Base-by-base conservation (phyloP, 2,113 vertebrate species). In the Nycticryphes semicollaris region DNA sequence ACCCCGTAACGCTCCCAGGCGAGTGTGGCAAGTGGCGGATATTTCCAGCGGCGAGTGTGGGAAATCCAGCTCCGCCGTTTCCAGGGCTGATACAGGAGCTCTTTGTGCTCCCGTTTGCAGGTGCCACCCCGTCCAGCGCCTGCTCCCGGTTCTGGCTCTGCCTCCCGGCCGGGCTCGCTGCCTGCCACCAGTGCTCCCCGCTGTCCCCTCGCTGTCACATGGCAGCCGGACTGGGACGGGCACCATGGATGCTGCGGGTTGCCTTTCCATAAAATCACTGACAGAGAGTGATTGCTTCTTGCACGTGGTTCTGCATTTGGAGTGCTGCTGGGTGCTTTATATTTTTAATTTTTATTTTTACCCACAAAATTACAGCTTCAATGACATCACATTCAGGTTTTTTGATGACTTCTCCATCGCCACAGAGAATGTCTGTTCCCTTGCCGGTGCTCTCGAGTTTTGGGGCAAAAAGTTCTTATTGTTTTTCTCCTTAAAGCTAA, bases 281-380 rank as follows among this genome's bases (percentile, higher is more conserved):
- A 11, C 31, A 2, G 18, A 12, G 74, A 8, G 23, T 14, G 25
- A 24, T 9, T 13, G 35, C n/a, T 72, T 19, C 33, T 20, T 3
- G 6, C 2, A 0, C 7, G 0, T 2, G 14, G 18, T 14, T 48
- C 78, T 73, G 75, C 3, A 0, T 30, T 47, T 3, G 13, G 39
- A 90, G 30, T 9, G 24, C 14, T 81, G 2, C 21, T 28, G n/a
- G 22, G 5, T 56, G 4, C 9, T 43, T 28, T 20, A 6, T 19
- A 23, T 19, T 16, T 43, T 43, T 16, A 43, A 43, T 43, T 8
- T 10, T 10, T 31, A 9, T 35, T 50, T 35, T 28, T 3, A 31
- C 3, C 6, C 4, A 7, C 2, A 16, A 54, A 89, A 50, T 57
- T 9, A 50, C 33, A 6, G 62, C 90, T 74, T 43, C 59, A 21